A percentile compares a stretch with the other conserved stretches of the same genome.
Conservation (phyloP, 2,797 vertebrate species). For the Petrocephalus sullivani region DNA sequence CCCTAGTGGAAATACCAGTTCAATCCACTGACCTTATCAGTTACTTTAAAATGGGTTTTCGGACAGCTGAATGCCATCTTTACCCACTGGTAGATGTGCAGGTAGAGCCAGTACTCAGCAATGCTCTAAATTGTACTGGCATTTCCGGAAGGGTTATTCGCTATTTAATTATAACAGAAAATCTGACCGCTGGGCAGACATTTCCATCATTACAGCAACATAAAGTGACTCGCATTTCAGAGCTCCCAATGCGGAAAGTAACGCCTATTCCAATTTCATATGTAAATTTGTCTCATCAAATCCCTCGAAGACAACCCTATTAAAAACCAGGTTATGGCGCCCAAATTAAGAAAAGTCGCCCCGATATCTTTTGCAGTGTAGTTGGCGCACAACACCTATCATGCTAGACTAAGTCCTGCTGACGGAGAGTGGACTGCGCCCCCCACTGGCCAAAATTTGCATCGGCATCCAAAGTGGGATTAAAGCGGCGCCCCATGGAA, state of each 20-base stretch:
- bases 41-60: slow-evolving; percentile 5
- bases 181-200: not conserved
- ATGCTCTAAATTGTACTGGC: not conserved
- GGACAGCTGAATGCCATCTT: slow-evolving; percentile 8
- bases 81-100: not conserved
- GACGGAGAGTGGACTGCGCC: slow-evolving; percentile 46
- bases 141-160: not conserved
- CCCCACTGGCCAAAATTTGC: slow-evolving; percentile 47
- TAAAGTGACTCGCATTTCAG: not conserved
- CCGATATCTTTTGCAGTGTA: slow-evolving; percentile 52
- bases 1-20: slow-evolving; percentile 8
- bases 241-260: not conserved
- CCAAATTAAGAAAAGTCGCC: slow-evolving; percentile 46
- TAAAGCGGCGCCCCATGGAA: slow-evolving; percentile 51
- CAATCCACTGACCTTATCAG: slow-evolving; percentile 11
- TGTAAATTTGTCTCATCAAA: slow-evolving; percentile 43
- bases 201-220: not conserved
- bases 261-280: slow-evolving; percentile 20
- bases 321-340: slow-evolving; percentile 37
- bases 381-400: slow-evolving; percentile 55
- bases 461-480: slow-evolving; percentile 48
- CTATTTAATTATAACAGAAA: not conserved
- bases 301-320: slow-evolving; percentile 46
- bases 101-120: not conserved
- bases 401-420: slow-evolving; percentile 55